These are phyloP conservation scores for Scaptomyza pallida DNA, from an alignment of 1,140 invertebrate genomes.

Conservation along the genomic window DNA sequence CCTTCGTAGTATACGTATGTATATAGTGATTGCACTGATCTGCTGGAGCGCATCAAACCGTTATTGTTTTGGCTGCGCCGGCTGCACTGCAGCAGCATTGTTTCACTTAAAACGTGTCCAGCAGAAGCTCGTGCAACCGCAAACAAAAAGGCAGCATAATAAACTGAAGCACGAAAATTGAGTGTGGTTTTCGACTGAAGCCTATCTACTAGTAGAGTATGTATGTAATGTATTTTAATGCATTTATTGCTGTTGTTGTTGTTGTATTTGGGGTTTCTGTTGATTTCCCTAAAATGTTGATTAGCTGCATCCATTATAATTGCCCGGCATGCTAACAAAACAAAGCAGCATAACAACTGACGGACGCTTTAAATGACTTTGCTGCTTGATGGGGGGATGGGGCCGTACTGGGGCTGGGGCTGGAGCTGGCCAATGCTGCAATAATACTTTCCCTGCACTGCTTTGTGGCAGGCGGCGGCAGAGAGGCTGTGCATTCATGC, in stretches of 20 bases:
- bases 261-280: constrained; percentile 35
- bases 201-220: no score
- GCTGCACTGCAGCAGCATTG: constrained; percentile 55
- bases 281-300: constrained; percentile 80
- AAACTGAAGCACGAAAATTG: constrained; percentile 78
- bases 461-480: neutral
- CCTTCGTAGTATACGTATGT: no score
- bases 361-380: constrained; percentile 29
- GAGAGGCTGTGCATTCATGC: constrained; percentile 57
- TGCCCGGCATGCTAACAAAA: constrained; percentile 66
- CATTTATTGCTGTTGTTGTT: constrained; percentile 48
- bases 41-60: constrained; percentile 63
- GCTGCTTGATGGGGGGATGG: constrained; percentile 40
- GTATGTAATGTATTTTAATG: neutral
- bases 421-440: constrained; percentile 28
- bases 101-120: constrained; percentile 77
- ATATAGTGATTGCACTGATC: constrained; percentile 30
- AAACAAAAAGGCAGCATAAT: constrained; percentile 45
- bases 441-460: constrained; percentile 59
- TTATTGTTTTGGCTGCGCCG: constrained; percentile 44
- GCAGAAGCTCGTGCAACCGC: constrained; percentile 60
- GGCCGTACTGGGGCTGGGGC: no score
- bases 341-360: constrained; percentile 47
- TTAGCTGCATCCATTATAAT: constrained; percentile 79
- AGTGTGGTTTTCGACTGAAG: constrained; percentile 58